Percentiles rank a stretch among this genome's conserved stretches.
Evolutionary conservation across 1,140 invertebrate genomes (phyloP).

Genomic region (Diabrotica undecimpunctata): DNA sequence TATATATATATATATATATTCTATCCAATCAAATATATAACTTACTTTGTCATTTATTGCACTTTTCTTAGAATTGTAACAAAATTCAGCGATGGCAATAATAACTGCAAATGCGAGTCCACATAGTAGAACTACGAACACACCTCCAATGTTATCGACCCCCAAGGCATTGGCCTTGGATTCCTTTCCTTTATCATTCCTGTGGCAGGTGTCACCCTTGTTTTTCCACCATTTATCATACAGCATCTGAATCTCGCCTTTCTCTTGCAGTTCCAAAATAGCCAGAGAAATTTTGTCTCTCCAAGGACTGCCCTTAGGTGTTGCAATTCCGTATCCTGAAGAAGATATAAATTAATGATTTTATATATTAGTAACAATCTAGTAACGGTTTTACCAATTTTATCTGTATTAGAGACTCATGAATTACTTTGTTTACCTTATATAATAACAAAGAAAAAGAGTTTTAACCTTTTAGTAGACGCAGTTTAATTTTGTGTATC

Average conservation of each 20-base stretch:
- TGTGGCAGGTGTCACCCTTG: conserved; percentile 84
- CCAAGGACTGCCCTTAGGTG: conserved; percentile 89
- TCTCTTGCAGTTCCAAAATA: conserved; percentile 93
- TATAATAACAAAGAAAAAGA: too few relatives aligned
- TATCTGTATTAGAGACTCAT: too few relatives aligned
- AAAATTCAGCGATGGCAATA: conserved; percentile 77
- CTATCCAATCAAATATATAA: conserved; percentile 11
- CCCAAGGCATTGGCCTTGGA: conserved; percentile 76
- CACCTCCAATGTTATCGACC: conserved; percentile 87
- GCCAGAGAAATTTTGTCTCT: conserved; percentile 92
- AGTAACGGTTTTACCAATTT: too few relatives aligned
- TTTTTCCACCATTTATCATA: conserved; percentile 97
- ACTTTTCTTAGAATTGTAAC: conserved; percentile 73
- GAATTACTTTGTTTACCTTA: too few relatives aligned
- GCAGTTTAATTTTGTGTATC: too few relatives aligned
- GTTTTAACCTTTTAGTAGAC: too few relatives aligned
- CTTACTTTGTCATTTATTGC: conserved; percentile 63
- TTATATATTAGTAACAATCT: too few relatives aligned
- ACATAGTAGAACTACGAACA: conserved; percentile 65
- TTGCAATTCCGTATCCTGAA: conserved; percentile 77
- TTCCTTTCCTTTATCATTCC: conserved; percentile 80
- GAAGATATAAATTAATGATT: neutral
- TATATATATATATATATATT: too few relatives aligned
- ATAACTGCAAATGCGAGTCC: conserved; percentile 71
- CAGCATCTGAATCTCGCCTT: conserved; percentile 89